A percentile compares a stretch with the other conserved stretches of the same genome.
Conservation (phyloP, 2,113 vertebrate species). For the Antennarius striatus region DNA sequence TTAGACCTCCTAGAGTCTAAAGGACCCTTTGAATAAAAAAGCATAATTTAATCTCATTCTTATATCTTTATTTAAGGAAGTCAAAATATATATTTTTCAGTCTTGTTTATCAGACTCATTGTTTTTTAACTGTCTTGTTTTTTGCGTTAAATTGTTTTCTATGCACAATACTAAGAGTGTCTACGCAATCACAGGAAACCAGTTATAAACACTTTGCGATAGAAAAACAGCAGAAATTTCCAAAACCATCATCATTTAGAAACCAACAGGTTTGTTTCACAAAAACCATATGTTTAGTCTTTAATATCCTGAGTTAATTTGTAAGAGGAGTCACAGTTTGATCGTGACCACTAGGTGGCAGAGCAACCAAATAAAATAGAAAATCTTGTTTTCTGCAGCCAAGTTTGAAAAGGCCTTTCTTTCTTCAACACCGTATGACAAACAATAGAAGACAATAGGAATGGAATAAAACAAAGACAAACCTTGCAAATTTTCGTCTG, state of each 20-base stretch:
- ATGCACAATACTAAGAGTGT: conserved; percentile 38
- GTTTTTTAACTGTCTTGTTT: conserved; percentile 14
- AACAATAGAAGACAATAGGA: conserved; percentile 11
- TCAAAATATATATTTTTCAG: too few species aligned
- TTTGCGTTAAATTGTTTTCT: conserved; percentile 30
- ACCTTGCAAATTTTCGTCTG: conserved; percentile 67
- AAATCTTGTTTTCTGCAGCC: neutral
- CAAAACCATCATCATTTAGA: neutral
- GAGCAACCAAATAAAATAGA: conserved; percentile 34
- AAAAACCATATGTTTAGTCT: neutral
- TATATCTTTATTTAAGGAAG: too few species aligned
- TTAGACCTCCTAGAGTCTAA: too few species aligned
- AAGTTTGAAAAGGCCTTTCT: neutral
- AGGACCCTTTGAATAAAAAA: too few species aligned
- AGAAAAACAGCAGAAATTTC: conserved; percentile 12
- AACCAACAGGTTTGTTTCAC: neutral
- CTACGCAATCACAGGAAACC: conserved; percentile 66
- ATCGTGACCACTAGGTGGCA: conserved; percentile 71
- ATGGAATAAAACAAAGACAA: conserved; percentile 26
- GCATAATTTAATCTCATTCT: too few species aligned
- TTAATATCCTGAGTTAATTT: neutral
- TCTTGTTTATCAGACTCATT: too few species aligned
- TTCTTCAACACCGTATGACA: conserved; percentile 25
- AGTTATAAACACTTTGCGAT: conserved; percentile 16
- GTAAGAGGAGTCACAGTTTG: conserved; percentile 5